Base-by-base conservation (phyloP, 2,888 invertebrate genomes). In the Latheticus oryzae region DNA sequence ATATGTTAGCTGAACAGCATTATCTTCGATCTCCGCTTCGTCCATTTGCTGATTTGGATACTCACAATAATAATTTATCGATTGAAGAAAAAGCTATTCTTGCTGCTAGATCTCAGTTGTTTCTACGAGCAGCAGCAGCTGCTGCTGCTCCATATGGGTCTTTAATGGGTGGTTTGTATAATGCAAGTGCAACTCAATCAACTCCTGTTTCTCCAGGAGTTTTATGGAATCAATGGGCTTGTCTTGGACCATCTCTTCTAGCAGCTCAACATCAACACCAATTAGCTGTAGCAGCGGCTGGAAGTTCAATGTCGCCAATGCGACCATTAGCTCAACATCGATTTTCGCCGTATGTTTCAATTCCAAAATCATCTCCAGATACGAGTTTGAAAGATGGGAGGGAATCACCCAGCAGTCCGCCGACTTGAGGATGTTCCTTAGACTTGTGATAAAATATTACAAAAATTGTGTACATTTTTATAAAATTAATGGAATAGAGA, bases 1-100 rank as follows among this genome's bases (percentile, higher is more conserved):
- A 89, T 47, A 90, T 93, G 88, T 78, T 93, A 70, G 90, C 89
- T 30, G 92, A 93, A 73, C 92, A 93, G 79, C 91, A 92, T 69
- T 87, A 91, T 69, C 82, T 92, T 62, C 87, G 92, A 37, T 87
- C 91, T 42, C 89, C 89, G 1, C 80, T 91, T 66, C 85, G 91
- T 42, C 88, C 90, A 23, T 88, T 90, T 70, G 87, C 85, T 66
- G 85, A 87, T 65, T 80, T 89, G 72, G 90, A 91, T 64, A 84
- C 84, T 56, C 85, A 88, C 70, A 86, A 87, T 70, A 86, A 86
- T 72, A 88, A 88, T 67, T 79, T 91, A 33, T 89, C 88, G 9
- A 74, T 90, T 61, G 91, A 91, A 73, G 91, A 91, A 76, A 89
- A 89, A 70, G 89, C 90, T 1, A 84, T 91, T 28, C 79, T 90